Evolutionary conservation across 2,797 vertebrate genomes (phyloP), one percentile per base, ranked within the genome.

Genomic region (Oceanodroma leucorhoa): DNA sequence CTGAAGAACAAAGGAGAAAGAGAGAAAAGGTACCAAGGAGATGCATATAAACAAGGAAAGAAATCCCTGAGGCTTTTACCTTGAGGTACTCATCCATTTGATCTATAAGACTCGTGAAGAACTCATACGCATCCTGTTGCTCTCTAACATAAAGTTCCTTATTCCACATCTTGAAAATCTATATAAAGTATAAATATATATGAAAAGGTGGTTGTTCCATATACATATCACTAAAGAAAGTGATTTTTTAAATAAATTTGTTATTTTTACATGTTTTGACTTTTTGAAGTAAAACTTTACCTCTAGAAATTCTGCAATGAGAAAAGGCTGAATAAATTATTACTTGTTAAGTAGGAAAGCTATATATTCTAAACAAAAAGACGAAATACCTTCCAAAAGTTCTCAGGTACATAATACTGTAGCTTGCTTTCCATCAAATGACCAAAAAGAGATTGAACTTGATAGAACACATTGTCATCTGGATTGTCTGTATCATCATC

Each of bases 151-250:
- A 99, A 60, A 99, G 97, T 95, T 99, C 99, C 86, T 99, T 99
- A 97, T 99, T 99, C 99, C 99, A 99, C 99, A 99, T 99, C 97
- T 99, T 99, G 97, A 99, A 99, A 96, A 99, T 99, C 99, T 99
- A 89, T 30, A 55, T 78, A 32, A 93, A 92, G n/a, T 41, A 81
- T 23, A 87, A 78, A 91, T 34, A 51, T 6, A 71, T 32, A 76
- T 21, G 22, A 43, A 76, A 70, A 50, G 2, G 4, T 65, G 16
- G 5, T 12, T 85, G 64, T 38, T 93, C 17, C 19, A 60, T 54
- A 69, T 5, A 54, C 3, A 4, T 32, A 76, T 30, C 6, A 53
- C 10, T 46, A 30, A 26, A 51, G 29, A 83, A 62, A 81, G 2
- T 5, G 12, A 26, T 55, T 54, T 77, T 53, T 40, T 22, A 17